phyloP scores from a whole-genome alignment of 2,888 invertebrate species.

The Xestoiulus laeticollis region DNA sequence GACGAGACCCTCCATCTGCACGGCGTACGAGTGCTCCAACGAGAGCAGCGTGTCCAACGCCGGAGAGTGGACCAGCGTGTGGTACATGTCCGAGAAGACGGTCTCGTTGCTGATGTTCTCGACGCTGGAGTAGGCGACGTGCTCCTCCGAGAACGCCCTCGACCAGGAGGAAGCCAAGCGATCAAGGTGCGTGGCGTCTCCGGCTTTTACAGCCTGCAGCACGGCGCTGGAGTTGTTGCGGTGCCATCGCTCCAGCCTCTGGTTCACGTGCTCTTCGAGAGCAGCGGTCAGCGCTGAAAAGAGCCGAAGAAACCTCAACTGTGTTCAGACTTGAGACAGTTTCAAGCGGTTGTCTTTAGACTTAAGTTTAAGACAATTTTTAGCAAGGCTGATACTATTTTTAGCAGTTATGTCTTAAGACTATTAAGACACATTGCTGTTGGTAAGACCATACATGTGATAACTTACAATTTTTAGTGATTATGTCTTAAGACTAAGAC shows the following conservation, averaged over 20 bases:
- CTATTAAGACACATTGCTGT: too few relatives aligned
- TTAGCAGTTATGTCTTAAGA: too few relatives aligned
- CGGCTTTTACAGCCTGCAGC: not conserved
- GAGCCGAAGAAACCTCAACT: too few relatives aligned
- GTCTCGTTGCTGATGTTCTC: conserved; percentile 85
- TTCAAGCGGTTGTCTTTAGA: too few relatives aligned
- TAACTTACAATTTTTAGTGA: too few relatives aligned
- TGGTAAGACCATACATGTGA: too few relatives aligned
- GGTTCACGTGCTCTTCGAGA: not conserved
- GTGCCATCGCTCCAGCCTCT: not conserved
- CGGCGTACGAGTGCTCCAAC: conserved; percentile 86
- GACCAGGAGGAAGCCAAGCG: conserved; percentile 11
- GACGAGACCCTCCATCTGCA: conserved; percentile 78
- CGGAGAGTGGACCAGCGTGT: conserved; percentile 82
- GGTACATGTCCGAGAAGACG: conserved; percentile 85
- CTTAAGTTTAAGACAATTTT: too few relatives aligned
- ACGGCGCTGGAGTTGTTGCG: not conserved
- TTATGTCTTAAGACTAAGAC: too few relatives aligned
- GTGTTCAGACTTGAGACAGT: too few relatives aligned
- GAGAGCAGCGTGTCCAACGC: conserved; percentile 87
- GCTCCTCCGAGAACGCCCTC: conserved; percentile 68
- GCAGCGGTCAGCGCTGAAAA: conserved; percentile 13
- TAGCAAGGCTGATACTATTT: too few relatives aligned
- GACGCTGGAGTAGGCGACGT: conserved; percentile 83
- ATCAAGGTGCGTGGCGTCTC: not conserved